Conservation (phyloP, 2,113 vertebrate genomes). For the Colossoma macropomum region DNA sequence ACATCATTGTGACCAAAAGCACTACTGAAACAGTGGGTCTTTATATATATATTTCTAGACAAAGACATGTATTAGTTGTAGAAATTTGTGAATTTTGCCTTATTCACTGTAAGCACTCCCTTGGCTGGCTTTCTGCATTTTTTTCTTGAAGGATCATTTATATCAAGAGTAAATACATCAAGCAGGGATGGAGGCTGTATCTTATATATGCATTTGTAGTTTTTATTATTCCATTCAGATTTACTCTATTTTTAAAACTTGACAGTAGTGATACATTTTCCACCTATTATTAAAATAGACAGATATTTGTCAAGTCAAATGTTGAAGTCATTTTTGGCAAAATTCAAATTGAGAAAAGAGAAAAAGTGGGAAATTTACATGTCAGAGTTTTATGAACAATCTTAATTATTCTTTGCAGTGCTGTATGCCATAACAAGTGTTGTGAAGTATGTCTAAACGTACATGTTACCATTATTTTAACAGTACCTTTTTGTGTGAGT, state of each 20-base stretch:
- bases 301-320: too few species aligned
- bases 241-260: background rate
- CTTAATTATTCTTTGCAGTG: background rate
- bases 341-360: background rate
- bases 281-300: background rate
- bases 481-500: background rate
- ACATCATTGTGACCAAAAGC: constrained; percentile 37
- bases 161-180: background rate
- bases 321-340: too few species aligned
- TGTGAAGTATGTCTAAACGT: constrained; percentile 17
- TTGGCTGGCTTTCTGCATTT: background rate
- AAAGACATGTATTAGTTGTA: constrained; percentile 11
- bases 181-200: background rate
- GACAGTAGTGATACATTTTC: background rate
- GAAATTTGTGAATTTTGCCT: constrained; percentile 66
- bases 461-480: background rate
- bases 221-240: background rate
- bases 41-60: constrained; percentile 19
- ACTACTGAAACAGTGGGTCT: constrained; percentile 29
- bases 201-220: constrained; percentile 1
- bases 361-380: background rate
- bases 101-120: constrained; percentile 65
- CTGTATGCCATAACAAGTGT: background rate
- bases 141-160: constrained; percentile 3
- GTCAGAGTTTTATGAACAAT: constrained; percentile 1